Base-by-base conservation (phyloP, 2,113 vertebrate species). In the Micronycteris hirsuta region DNA sequence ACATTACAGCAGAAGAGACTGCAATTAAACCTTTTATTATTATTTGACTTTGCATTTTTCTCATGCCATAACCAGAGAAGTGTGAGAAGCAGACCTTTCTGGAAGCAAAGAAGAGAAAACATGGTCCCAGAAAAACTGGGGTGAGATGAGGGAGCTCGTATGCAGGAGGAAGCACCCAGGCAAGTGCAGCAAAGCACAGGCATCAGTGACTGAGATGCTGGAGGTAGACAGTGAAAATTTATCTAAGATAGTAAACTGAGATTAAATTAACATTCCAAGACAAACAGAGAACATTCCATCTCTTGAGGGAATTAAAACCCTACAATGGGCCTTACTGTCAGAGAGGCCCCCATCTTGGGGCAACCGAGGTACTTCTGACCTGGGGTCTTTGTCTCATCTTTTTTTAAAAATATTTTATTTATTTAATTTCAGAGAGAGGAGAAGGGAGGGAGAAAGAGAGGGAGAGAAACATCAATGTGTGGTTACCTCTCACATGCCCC, bases 1-100 rank as follows among this genome's bases (percentile, higher is more conserved):
- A 17, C 22, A 41, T 76, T 70, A 49, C 16, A 82, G 33, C 33
- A 58, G 52, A 94, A 92, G 22, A 89, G n/a, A 86, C 2, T 33
- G 2, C 47, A 93, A 95, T 90, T 68, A 95, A 89, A 47, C 14
- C 2, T 70, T 89, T 82, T 61, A 20, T 58, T 77, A 76, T 92
- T 94, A 71, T 86, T 91, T 80, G 43, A 24, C 12, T 89, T 94
- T 41, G 31, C 22, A 73, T 28, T 84, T 87, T 95, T 86, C 47
- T 83, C 45, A 56, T 89, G 49, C 31, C 77, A 52, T 85, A 78
- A 83, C 91, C 47, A 84, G 19, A 56, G 61, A 82, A 71, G 13
- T 41, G 9, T 67, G 58, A 93, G 65, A 94, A 24, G 16, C 49
- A 41, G 71, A 33, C 4, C n/a, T 76, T 28, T 76, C 43, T 58